Base-by-base conservation (phyloP, 1,140 invertebrate genomes). In the Agrilus planipennis region DNA sequence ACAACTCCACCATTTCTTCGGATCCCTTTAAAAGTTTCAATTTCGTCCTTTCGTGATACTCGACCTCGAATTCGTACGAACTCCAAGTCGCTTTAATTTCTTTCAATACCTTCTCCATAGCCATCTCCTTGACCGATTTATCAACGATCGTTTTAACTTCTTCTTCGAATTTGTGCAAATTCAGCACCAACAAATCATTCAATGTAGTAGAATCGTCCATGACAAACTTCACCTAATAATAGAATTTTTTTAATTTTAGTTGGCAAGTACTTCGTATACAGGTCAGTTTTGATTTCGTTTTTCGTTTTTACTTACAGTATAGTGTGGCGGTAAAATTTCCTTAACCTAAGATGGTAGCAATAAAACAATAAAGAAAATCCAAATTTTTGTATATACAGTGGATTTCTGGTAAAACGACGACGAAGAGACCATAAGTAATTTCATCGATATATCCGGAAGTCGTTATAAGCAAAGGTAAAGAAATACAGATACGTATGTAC, bases 81-180 rank as follows among this genome's bases (percentile, higher is more conserved):
- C 74, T 70, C 91, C 91, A 95, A 1, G 77, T 89, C 11, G 71
- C 68, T 34, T 86, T 75, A 45, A 96, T 67, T 61, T 95, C 90
- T 46, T 79, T 78, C 1, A 94, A 65, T 0, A 81, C 76, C 60
- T 93, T 94, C 60, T 97, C 91, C 86, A 95, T 95, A 11, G 76
- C 79, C 70, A 85, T 85, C 67, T 97, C 92, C 60, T 95, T 95
- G 0, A 92, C 85, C 3, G 91, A 88, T 58, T 92, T 92, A 55
- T 95, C 89, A 0, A 95, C 91, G 48, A 93, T 92, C 49, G 83
- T 86, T 54, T 91, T 88, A 0, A 96, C 91, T 64, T 94, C 89
- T 50, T 94, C 89, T 64, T 94, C 90, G 60, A 73, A 93, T 54
- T 89, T 81, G 53, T 95, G 89, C 2, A 96, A 69, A 57, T 94